Conservation (phyloP, 2,797 vertebrate species). For the Artibeus jamaicensis region DNA sequence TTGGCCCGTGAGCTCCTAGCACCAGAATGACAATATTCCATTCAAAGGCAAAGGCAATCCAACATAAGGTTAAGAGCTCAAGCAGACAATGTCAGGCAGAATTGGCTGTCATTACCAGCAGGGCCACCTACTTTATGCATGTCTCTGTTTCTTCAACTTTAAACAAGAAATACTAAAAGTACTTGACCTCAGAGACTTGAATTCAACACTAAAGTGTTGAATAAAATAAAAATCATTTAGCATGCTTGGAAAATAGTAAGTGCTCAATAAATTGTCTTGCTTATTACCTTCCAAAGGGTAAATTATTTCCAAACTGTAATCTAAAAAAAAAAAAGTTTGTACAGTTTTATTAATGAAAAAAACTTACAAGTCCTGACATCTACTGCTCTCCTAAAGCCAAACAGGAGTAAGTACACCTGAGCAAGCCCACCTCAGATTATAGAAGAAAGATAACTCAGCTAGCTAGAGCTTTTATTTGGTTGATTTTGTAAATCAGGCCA, state of each 20-base stretch:
- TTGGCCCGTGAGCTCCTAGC: background rate
- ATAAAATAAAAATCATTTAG: conserved; percentile 12
- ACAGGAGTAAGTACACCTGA: background rate
- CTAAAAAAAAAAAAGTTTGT: background rate
- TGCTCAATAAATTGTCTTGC: background rate
- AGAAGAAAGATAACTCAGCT: background rate
- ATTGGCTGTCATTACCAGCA: background rate
- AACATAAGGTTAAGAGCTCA: background rate
- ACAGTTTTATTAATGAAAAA: conserved; percentile 29
- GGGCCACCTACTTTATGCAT: background rate
- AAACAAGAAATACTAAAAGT: background rate
- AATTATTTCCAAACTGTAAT: background rate
- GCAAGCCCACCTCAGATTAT: background rate
- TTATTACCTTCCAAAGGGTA: background rate
- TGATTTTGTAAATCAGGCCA: conserved; percentile 4
- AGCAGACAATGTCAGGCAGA: background rate
- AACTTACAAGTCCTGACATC: background rate
- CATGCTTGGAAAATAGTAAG: background rate
- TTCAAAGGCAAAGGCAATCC: conserved; percentile 37
- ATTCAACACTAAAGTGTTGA: background rate
- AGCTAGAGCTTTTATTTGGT: conserved; percentile 26
- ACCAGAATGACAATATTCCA: conserved; percentile 6
- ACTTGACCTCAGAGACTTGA: background rate
- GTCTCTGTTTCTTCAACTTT: background rate
- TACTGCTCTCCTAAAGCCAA: conserved; percentile 33